Conservation (phyloP, 2,797 vertebrate genomes). For the Heteromormyrus szaboi region DNA sequence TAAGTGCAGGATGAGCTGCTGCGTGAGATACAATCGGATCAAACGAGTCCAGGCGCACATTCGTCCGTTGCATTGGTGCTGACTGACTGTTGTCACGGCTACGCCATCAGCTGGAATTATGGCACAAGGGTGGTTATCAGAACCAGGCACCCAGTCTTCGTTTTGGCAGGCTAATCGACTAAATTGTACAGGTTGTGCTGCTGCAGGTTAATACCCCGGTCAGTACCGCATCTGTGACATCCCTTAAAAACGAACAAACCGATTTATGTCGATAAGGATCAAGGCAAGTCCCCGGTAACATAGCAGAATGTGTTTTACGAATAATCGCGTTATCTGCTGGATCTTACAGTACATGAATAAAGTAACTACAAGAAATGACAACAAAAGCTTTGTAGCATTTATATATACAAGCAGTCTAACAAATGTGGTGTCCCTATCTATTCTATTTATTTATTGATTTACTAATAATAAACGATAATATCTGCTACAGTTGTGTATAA, state of each 20-base stretch:
- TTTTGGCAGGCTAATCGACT: background rate
- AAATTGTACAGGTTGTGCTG: background rate
- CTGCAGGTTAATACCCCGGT: background rate
- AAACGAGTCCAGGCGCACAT: background rate
- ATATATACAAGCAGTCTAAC: background rate
- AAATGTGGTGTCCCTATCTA: background rate
- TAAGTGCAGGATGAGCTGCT: background rate
- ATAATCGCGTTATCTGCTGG: too few species aligned
- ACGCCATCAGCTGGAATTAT: background rate
- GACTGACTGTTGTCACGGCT: background rate
- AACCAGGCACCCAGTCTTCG: background rate
- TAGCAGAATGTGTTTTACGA: too few species aligned
- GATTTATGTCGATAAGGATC: too few species aligned
- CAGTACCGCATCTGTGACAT: background rate
- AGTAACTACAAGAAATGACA: too few species aligned
- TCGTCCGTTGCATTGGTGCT: background rate
- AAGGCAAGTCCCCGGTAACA: too few species aligned
- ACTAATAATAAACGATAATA: background rate
- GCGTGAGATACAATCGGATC: background rate
- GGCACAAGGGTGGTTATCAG: background rate
- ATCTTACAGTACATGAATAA: too few species aligned
- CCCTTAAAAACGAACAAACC: too few species aligned
- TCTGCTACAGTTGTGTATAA: background rate
- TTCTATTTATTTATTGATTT: background rate
- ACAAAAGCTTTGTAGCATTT: background rate